Evolutionary conservation across 2,113 vertebrate genomes (phyloP).

Genomic region (Aptenodytes patagonicus): DNA sequence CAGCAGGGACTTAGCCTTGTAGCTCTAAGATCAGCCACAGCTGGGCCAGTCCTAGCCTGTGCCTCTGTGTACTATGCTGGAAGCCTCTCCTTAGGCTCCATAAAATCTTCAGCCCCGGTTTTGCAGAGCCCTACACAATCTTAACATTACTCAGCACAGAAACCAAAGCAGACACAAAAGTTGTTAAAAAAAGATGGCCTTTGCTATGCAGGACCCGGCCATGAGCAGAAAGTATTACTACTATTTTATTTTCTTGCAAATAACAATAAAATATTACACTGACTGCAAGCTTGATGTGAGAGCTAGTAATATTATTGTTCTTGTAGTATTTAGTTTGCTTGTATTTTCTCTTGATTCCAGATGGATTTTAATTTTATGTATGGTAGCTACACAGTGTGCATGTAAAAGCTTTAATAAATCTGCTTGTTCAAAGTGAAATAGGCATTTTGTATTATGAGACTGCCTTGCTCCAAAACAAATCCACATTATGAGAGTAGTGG

Average conservation of each 20-base stretch:
- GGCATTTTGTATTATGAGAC: conserved; percentile 53
- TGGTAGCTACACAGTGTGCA: conserved; percentile 19
- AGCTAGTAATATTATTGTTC: conserved; percentile 25
- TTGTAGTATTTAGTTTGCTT: conserved; percentile 56
- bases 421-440: conserved; percentile 61
- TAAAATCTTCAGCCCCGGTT: background rate
- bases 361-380: conserved; percentile 59
- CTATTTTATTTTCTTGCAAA: conserved; percentile 47
- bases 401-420: conserved; percentile 59
- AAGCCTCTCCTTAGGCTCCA: background rate
- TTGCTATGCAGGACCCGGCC: background rate
- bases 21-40: background rate
- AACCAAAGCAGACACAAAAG: background rate
- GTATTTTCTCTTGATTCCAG: conserved; percentile 56
- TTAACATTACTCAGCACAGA: background rate
- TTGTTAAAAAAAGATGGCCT: background rate
- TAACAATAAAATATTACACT: conserved; percentile 47
- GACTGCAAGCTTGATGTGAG: conserved; percentile 19
- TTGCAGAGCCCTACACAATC: background rate
- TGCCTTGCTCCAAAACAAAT: conserved; percentile 62
- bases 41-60: background rate
- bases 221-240: background rate
- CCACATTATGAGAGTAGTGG: conserved; percentile 50
- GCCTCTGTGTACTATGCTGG: background rate
- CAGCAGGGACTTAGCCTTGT: fast-evolving